Conservation (phyloP, 2,888 invertebrate species). For the Drosophila maculinotata region DNA sequence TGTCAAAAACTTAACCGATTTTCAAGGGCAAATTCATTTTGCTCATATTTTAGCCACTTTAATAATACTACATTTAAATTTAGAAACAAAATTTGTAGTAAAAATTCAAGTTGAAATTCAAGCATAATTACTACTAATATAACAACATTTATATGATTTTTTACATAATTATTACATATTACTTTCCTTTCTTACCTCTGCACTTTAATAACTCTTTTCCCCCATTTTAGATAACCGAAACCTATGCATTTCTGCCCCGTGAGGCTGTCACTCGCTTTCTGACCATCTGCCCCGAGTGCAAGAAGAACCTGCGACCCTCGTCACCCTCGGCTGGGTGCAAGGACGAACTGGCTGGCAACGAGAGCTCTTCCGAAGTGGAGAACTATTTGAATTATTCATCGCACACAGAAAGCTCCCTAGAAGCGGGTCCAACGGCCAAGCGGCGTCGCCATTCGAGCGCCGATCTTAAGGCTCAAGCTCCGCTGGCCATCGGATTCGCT, state of each 20-base stretch:
- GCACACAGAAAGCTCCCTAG: conserved; percentile 82
- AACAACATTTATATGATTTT: neutral
- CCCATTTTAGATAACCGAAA: conserved; percentile 94
- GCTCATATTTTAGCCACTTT: no score
- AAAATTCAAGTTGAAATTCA: no score
- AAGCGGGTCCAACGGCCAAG: conserved; percentile 75
- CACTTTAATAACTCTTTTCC: no score
- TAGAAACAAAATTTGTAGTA: no score
- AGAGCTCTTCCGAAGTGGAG: conserved; percentile 84
- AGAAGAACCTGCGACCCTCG: conserved; percentile 83
- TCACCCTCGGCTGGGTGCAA: conserved; percentile 79
- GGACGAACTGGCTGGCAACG: conserved; percentile 82
- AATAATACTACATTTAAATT: neutral
- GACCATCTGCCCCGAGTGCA: conserved; percentile 96
- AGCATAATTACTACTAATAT: no score
- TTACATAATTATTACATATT: neutral
- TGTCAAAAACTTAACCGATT: no score
- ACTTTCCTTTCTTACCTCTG: conserved; percentile 63
- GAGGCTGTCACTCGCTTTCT: conserved; percentile 98
- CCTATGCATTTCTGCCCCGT: conserved; percentile 97
- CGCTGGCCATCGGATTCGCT: conserved; percentile 30
- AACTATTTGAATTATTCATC: conserved; percentile 81
- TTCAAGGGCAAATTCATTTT: no score
- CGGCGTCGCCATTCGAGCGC: conserved; percentile 74
- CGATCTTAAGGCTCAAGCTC: conserved; percentile 58